Conservation (phyloP, 2,888 invertebrate species). For the Drosophila pseudotakahashii region DNA sequence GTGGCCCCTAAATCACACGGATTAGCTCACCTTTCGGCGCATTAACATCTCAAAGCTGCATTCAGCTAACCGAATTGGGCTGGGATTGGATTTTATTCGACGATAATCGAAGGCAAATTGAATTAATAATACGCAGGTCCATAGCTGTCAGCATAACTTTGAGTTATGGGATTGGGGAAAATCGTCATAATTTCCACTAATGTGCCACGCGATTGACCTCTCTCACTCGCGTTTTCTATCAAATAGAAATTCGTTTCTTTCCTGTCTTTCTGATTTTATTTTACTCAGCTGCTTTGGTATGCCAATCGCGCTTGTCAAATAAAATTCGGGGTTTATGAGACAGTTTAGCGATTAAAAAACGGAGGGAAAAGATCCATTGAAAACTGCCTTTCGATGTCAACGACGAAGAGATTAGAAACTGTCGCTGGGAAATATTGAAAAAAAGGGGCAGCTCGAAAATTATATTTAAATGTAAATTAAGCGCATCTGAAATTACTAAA, state of each 20-base stretch:
- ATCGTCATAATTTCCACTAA: constrained; percentile 78
- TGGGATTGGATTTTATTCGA: constrained; percentile 32
- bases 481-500: constrained; percentile 66
- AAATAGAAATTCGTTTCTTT: constrained; percentile 68
- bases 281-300: constrained; percentile 51
- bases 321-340: constrained; percentile 77
- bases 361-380: constrained; percentile 53
- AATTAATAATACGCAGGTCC: constrained; percentile 69
- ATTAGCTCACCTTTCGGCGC: constrained; percentile 30
- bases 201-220: constrained; percentile 53
- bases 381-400: constrained; percentile 71
- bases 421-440: constrained; percentile 52
- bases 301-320: constrained; percentile 78
- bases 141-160: constrained; percentile 68
- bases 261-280: neutral
- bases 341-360: constrained; percentile 75
- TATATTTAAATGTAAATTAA: constrained; percentile 79
- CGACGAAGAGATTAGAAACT: constrained; percentile 76
- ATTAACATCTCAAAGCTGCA: constrained; percentile 53
- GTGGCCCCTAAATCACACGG: constrained; percentile 25
- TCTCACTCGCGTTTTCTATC: constrained; percentile 51
- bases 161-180: constrained; percentile 70
- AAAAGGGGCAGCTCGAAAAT: constrained; percentile 47
- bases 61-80: constrained; percentile 53
- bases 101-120: constrained; percentile 75